phyloP scores from a whole-genome alignment of 2,797 vertebrate genomes.

The Pseudomugil tenellus region DNA sequence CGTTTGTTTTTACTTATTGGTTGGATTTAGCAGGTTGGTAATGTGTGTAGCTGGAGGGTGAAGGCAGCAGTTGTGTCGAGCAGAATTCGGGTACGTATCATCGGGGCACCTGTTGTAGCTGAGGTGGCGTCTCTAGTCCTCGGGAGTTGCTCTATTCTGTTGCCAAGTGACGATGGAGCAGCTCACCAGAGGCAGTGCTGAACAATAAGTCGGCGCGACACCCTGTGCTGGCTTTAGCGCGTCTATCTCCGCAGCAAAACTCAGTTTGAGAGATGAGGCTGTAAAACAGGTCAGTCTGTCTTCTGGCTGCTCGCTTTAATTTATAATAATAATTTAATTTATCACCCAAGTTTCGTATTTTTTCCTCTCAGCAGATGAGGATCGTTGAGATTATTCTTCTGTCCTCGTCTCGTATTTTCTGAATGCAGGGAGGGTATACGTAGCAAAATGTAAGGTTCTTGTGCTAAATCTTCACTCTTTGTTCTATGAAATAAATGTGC shows the following conservation, averaged over 20 bases:
- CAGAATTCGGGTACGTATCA: constrained; percentile 24
- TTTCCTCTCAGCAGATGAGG: neutral
- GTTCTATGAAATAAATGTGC: constrained; percentile 6
- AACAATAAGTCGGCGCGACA: constrained; percentile 44
- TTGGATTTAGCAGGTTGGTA: constrained; percentile 55
- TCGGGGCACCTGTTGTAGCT: constrained; percentile 46
- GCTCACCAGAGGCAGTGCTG: constrained; percentile 35
- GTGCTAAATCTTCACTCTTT: neutral
- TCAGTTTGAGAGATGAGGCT: constrained; percentile 47
- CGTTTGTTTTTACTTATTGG: constrained; percentile 66
- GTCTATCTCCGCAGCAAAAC: constrained; percentile 42
- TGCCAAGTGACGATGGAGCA: constrained; percentile 40
- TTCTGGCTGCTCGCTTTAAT: constrained; percentile 14
- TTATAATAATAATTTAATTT: no score
- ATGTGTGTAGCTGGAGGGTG: constrained; percentile 41
- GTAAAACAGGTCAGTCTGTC: constrained; percentile 45
- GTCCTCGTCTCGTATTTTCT: constrained; percentile 2
- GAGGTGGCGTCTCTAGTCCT: constrained; percentile 32
- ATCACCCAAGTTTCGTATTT: neutral
- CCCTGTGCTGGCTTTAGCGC: constrained; percentile 29
- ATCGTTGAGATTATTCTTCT: constrained; percentile 5
- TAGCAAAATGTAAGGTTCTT: neutral
- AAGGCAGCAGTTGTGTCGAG: constrained; percentile 31
- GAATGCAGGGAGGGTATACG: neutral
- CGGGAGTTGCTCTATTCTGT: constrained; percentile 43